phyloP scores from a whole-genome alignment of 2,888 invertebrate species.

The Yponomeuta plumbellus region DNA sequence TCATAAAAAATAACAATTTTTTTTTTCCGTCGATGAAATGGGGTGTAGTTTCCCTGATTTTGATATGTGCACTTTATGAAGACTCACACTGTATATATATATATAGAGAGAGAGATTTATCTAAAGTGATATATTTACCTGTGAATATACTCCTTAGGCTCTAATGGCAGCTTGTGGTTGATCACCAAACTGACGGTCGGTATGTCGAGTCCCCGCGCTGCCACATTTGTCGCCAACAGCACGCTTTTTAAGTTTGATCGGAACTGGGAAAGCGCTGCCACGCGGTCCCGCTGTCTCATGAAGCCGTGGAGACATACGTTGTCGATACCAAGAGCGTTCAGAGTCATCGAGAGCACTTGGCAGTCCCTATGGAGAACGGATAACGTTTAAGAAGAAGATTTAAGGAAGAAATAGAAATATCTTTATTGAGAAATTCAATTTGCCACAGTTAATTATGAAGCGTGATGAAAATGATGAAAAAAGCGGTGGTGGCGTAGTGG shows the following conservation, averaged over 20 bases:
- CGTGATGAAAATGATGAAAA: too few relatives aligned
- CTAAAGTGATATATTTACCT: constrained; percentile 40
- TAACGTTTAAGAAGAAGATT: neutral
- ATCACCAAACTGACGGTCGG: constrained; percentile 96
- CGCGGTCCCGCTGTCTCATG: constrained; percentile 91
- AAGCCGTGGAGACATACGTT: constrained; percentile 96
- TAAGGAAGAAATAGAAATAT: too few relatives aligned
- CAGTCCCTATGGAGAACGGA: constrained; percentile 80
- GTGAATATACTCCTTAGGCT: constrained; percentile 96
- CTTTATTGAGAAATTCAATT: too few relatives aligned
- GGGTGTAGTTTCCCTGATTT: too few relatives aligned
- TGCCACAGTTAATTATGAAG: too few relatives aligned
- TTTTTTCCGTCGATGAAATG: too few relatives aligned
- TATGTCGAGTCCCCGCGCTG: constrained; percentile 96
- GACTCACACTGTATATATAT: too few relatives aligned
- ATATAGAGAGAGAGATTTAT: too few relatives aligned
- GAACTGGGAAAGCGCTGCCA: constrained; percentile 90
- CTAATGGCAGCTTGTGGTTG: constrained; percentile 94
- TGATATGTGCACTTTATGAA: too few relatives aligned
- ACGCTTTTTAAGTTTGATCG: constrained; percentile 92
- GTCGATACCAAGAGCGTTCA: constrained; percentile 90
- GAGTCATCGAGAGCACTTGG: constrained; percentile 91
- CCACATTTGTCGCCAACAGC: constrained; percentile 97
- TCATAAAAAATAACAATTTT: too few relatives aligned
- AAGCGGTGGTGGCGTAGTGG: too few relatives aligned